Evolutionary conservation across 2,888 invertebrate genomes (phyloP).

Genomic region (Noctua comes): DNA sequence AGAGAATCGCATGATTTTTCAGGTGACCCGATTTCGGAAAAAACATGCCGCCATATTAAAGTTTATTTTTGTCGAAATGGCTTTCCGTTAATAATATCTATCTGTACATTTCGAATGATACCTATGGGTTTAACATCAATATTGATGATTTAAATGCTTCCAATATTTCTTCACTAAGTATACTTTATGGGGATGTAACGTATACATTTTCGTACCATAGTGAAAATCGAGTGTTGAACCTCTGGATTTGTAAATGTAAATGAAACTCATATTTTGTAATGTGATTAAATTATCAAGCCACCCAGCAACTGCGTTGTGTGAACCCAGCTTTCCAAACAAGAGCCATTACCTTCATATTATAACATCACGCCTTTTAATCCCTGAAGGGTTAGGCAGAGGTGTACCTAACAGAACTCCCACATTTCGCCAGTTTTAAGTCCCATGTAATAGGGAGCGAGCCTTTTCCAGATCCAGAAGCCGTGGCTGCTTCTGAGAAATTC

Average conservation of each 20-base stretch:
- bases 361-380: not conserved
- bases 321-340: no score
- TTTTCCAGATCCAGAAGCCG: no score
- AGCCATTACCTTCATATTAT: no score
- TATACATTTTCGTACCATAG: not conserved
- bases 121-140: not conserved
- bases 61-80: not conserved
- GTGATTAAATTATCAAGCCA: no score
- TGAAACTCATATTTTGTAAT: no score
- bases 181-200: not conserved
- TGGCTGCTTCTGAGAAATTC: no score
- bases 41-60: not conserved
- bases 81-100: not conserved
- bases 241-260: no score
- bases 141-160: not conserved
- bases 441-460: no score
- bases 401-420: no score
- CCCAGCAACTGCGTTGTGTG: no score
- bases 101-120: not conserved
- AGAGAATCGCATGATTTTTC: not conserved
- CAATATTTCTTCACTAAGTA: conserved; percentile 7
- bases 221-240: not conserved
- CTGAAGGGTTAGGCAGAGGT: not conserved
- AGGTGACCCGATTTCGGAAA: not conserved
- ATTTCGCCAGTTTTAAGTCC: no score